These are phyloP conservation scores for Alca torda DNA, from an alignment of 2,797 vertebrate species.

Conservation along the genomic window DNA sequence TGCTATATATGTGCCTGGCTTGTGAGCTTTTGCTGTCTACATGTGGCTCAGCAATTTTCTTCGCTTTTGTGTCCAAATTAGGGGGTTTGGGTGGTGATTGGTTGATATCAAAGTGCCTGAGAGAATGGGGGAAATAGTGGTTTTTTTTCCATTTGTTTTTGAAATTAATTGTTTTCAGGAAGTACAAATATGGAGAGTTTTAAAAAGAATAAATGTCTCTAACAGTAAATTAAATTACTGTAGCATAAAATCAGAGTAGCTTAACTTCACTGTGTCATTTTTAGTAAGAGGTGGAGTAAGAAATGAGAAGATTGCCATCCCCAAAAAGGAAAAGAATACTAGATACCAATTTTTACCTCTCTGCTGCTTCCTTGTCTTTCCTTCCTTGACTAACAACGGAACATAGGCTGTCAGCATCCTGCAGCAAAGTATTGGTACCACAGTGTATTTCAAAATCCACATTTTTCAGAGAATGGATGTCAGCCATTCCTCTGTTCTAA, in stretches of 20 bases:
- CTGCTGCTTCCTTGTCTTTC: not conserved
- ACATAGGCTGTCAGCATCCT: not conserved
- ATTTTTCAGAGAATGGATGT: not conserved
- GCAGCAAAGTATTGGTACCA: not conserved
- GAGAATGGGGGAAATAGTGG: not conserved
- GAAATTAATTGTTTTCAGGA: not conserved
- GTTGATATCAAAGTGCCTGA: not conserved
- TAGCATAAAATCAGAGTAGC: not conserved
- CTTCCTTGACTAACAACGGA: not conserved
- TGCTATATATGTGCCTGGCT: conserved; percentile 13
- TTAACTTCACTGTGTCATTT: not conserved
- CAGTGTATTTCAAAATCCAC: not conserved
- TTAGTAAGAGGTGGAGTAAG: not conserved
- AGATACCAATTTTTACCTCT: not conserved
- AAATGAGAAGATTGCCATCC: not conserved
- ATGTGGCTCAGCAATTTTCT: conserved; percentile 33
- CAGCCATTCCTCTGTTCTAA: not conserved
- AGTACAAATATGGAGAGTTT: not conserved
- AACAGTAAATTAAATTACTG: not conserved
- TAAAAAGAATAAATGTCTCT: not conserved
- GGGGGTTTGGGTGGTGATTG: not conserved
- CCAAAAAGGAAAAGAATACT: not conserved
- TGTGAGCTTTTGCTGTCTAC: conserved; percentile 13
- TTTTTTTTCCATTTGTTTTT: not conserved
- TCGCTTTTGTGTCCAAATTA: not conserved